A percentile compares a stretch with the other conserved stretches of the same genome.
Conservation (phyloP, 2,113 vertebrate species). For the Sciurus niger region DNA sequence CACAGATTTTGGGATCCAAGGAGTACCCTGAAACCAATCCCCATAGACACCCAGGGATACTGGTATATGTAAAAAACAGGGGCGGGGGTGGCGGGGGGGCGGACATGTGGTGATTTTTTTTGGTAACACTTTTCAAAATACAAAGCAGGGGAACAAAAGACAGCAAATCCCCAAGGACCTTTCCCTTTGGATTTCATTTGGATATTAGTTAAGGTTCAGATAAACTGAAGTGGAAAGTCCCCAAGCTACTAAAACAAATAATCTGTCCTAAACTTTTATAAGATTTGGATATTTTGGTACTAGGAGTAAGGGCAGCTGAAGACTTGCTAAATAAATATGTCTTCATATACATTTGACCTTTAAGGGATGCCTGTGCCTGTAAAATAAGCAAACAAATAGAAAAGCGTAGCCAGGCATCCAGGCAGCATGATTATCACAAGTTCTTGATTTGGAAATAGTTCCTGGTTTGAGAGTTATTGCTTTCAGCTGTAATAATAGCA, state of each 20-base stretch:
- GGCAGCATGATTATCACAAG: conserved; percentile 79
- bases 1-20: neutral
- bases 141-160: neutral
- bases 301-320: conserved; percentile 9
- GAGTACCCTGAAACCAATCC: neutral
- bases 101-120: neutral
- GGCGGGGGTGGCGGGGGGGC: neutral
- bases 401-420: conserved; percentile 49
- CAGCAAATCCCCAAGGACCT: neutral
- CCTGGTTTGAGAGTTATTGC: conserved; percentile 83
- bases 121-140: conserved; percentile 43
- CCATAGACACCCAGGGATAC: neutral
- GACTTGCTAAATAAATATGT: conserved; percentile 28
- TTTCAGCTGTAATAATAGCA: conserved; percentile 88
- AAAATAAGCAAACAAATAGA: conserved; percentile 72
- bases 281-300: conserved; percentile 48
- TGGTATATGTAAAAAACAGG: neutral
- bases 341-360: conserved; percentile 43
- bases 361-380: neutral
- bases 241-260: conserved; percentile 65
- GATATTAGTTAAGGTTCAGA: conserved; percentile 51
- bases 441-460: conserved; percentile 83
- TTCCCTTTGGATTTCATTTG: neutral
- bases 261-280: conserved; percentile 51
- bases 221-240: conserved; percentile 59